Conservation (phyloP, 2,888 invertebrate species). For the Parasteatoda lunata region DNA sequence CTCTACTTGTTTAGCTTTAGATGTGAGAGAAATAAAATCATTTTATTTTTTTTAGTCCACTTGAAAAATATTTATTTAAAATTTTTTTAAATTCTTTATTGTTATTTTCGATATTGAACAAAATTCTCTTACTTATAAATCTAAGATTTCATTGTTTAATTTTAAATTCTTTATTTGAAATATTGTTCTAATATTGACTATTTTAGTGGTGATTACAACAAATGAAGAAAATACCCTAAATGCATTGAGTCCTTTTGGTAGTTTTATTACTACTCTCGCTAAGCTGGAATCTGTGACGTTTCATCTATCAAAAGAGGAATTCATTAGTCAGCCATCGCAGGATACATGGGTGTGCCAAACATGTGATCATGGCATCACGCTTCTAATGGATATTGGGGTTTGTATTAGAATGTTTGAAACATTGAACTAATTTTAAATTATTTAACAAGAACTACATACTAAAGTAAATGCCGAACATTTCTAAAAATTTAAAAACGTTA, state of each 20-base stretch:
- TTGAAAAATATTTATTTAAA: too few relatives aligned
- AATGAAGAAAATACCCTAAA: constrained; percentile 43
- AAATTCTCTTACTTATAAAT: too few relatives aligned
- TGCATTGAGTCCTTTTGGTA: constrained; percentile 50
- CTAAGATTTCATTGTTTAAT: too few relatives aligned
- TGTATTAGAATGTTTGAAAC: constrained; percentile 8
- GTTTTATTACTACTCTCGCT: constrained; percentile 30
- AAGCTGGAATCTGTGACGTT: constrained; percentile 59
- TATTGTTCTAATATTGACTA: too few relatives aligned
- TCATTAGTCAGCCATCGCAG: constrained; percentile 54
- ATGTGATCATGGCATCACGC: constrained; percentile 51
- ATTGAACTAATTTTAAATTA: too few relatives aligned
- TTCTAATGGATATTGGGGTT: constrained; percentile 59
- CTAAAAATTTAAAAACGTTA: too few relatives aligned
- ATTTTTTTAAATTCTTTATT: too few relatives aligned
- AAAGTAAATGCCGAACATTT: too few relatives aligned
- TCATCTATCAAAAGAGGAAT: constrained; percentile 52
- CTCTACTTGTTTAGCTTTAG: not conserved
- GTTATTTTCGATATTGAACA: too few relatives aligned
- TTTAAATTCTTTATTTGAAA: too few relatives aligned
- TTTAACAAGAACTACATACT: too few relatives aligned
- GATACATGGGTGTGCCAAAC: constrained; percentile 60
- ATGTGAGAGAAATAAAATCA: not conserved
- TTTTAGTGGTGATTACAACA: constrained; percentile 50
- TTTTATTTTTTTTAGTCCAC: too few relatives aligned